phyloP scores from a whole-genome alignment of 1,140 invertebrate genomes.

The Bombus confusus region DNA sequence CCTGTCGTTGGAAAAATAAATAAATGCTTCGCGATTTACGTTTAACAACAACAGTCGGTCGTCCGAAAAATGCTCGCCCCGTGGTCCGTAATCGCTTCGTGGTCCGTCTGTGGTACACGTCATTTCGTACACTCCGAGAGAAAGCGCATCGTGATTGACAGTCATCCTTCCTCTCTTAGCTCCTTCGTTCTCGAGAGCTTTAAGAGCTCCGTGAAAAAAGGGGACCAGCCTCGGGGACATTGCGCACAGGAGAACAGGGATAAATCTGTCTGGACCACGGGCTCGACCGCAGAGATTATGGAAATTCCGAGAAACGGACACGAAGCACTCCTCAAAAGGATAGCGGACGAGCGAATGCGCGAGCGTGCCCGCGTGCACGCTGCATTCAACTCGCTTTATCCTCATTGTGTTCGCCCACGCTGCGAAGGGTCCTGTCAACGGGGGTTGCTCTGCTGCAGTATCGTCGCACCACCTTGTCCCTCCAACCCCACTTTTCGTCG shows the following conservation, averaged over 20 bases:
- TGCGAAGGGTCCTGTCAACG: constrained; percentile 59
- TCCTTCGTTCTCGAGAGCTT: constrained; percentile 11
- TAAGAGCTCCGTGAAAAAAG: constrained; percentile 1
- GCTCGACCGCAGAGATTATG: constrained; percentile 60
- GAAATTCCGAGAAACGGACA: constrained; percentile 63
- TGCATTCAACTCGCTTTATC: constrained; percentile 37
- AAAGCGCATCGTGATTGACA: constrained; percentile 60
- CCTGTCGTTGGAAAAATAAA: too few species aligned
- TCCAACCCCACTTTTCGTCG: too few species aligned
- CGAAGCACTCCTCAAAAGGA: constrained; percentile 25
- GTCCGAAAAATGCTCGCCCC: too few species aligned
- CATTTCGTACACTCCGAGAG: neutral
- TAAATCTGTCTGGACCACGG: constrained; percentile 52
- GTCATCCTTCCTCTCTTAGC: constrained; percentile 1
- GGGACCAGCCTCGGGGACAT: constrained; percentile 35
- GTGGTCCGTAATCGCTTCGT: constrained; percentile 44
- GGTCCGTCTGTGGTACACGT: neutral
- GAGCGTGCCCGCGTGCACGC: neutral
- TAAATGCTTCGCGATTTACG: too few species aligned
- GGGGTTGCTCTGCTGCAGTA: constrained; percentile 24
- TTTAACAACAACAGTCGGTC: too few species aligned
- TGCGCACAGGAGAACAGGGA: constrained; percentile 42
- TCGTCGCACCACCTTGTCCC: constrained; percentile 40
- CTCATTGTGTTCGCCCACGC: constrained; percentile 53
- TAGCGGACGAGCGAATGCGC: neutral